Conservation (phyloP, 2,888 invertebrate species). For the Corbicula japonica region DNA sequence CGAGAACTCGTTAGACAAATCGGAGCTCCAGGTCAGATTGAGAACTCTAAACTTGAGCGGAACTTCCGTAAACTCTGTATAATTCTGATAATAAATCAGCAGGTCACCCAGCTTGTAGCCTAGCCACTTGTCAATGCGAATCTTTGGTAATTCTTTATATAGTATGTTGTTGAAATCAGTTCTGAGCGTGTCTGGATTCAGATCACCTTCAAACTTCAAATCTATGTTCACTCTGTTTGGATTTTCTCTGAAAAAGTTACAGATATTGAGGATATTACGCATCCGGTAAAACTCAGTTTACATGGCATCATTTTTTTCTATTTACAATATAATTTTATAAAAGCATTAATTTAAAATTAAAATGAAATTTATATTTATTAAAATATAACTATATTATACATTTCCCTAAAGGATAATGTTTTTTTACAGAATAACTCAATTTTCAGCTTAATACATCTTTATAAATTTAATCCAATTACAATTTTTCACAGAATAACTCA, state of each 20-base stretch:
- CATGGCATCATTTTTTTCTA: too few species aligned
- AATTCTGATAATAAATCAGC: conserved; percentile 69
- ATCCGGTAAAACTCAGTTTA: too few species aligned
- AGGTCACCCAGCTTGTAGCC: conserved; percentile 71
- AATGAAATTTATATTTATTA: too few species aligned
- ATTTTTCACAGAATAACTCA: too few species aligned
- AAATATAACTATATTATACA: too few species aligned
- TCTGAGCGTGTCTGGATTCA: conserved; percentile 50
- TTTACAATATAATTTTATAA: too few species aligned
- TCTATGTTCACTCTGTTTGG: conserved; percentile 72
- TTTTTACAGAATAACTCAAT: too few species aligned
- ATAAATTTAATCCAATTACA: too few species aligned
- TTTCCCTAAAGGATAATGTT: too few species aligned
- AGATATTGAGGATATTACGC: too few species aligned
- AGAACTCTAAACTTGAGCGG: conserved; percentile 74
- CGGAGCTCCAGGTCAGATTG: conserved; percentile 69
- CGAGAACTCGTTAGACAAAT: conserved; percentile 65
- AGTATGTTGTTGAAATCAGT: conserved; percentile 65
- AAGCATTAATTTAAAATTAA: too few species aligned
- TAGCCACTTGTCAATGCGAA: conserved; percentile 67
- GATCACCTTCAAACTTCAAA: conserved; percentile 74
- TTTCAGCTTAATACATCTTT: too few species aligned
- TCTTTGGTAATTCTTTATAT: conserved; percentile 63
- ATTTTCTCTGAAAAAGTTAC: conserved; percentile 68
- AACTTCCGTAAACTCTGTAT: conserved; percentile 70